A percentile compares a stretch with the other conserved stretches of the same genome.
Conservation (phyloP, 2,888 invertebrate species). For the Eremobia ochroleuca region DNA sequence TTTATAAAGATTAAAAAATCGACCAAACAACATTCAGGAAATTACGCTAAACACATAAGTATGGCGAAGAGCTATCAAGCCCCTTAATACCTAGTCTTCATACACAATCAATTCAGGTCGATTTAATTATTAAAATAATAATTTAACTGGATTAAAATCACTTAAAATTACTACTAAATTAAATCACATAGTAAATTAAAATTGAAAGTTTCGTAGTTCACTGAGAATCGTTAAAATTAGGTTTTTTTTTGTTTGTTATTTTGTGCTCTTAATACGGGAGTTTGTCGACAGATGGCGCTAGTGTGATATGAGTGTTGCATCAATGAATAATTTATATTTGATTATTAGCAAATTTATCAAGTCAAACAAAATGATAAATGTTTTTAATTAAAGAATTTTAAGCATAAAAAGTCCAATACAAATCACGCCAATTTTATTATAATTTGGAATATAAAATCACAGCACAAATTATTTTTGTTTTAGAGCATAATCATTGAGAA, state of each 20-base stretch:
- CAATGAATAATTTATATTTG: slow-evolving; percentile 4
- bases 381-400: not conserved
- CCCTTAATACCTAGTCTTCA: slow-evolving; percentile 33
- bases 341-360: not conserved
- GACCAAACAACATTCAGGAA: slow-evolving; percentile 20
- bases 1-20: not conserved
- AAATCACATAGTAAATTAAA: slow-evolving; percentile 72
- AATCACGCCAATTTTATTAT: not conserved
- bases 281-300: slow-evolving; percentile 47
- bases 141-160: slow-evolving; percentile 68
- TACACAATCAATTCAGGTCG: slow-evolving; percentile 45
- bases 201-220: slow-evolving; percentile 65
- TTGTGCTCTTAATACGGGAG: slow-evolving; percentile 64
- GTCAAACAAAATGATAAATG: not conserved
- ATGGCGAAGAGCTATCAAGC: slow-evolving; percentile 40
- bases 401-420: not conserved
- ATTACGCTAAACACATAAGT: slow-evolving; percentile 40
- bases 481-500: not conserved
- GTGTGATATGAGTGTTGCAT: not conserved
- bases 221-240: slow-evolving; percentile 62
- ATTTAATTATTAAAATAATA: slow-evolving; percentile 61
- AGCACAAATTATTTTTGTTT: not conserved
- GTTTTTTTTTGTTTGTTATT: slow-evolving; percentile 47
- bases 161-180: slow-evolving; percentile 68
- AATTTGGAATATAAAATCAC: slow-evolving; percentile 19